These are phyloP conservation scores for Zaprionus inermis DNA, from an alignment of 1,140 invertebrate species.

Conservation along the genomic window DNA sequence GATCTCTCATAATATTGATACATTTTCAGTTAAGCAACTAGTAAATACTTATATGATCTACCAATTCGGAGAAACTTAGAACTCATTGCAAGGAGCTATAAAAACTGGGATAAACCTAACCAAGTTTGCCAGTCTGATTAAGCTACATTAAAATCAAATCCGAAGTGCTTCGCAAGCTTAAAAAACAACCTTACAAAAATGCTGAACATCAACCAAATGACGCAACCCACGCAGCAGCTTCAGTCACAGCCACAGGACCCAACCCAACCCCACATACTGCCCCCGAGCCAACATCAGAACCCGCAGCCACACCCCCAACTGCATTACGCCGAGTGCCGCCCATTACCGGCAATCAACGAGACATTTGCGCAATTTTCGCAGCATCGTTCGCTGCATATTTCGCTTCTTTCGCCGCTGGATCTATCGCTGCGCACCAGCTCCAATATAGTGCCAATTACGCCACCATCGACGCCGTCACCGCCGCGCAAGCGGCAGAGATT, in stretches of 20 bases:
- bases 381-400: conserved; percentile 55
- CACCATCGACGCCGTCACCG: conserved; percentile 87
- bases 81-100: neutral
- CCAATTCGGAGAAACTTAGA: neutral
- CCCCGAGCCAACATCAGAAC: conserved; percentile 4
- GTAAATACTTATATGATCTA: neutral
- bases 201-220: conserved; percentile 59
- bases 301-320: conserved; percentile 32
- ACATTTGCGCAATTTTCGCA: conserved; percentile 82
- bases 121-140: neutral
- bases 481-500: conserved; percentile 85
- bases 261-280: neutral
- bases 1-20: neutral
- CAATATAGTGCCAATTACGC: conserved; percentile 85
- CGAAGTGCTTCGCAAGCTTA: neutral
- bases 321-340: conserved; percentile 70
- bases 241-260: neutral
- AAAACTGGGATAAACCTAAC: neutral
- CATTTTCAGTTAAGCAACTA: neutral
- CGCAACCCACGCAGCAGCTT: conserved; percentile 19
- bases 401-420: conserved; percentile 85
- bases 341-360: conserved; percentile 81
- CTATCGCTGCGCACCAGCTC: conserved; percentile 85
- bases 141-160: conserved; percentile 9
- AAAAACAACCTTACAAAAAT: conserved; percentile 39